Base-by-base conservation (phyloP, 2,888 invertebrate species). In the Eupsilia transversa region DNA sequence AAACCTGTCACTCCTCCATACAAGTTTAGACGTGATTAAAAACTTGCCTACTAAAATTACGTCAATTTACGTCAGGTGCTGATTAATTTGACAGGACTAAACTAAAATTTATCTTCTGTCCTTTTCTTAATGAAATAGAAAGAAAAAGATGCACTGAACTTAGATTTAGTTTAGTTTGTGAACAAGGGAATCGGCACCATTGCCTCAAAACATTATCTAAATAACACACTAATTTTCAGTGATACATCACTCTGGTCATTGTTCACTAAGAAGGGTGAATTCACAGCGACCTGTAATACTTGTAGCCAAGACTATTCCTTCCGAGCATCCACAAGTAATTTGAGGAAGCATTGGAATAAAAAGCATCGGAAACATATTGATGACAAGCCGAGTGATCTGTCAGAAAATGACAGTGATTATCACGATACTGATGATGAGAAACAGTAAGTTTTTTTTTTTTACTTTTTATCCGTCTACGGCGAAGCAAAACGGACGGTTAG, bases 241-340 rank as follows among this genome's bases (percentile, higher is more conserved):
- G 52, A 41, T 0, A 4, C 9, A 17, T 17, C 38, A 7, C 0
- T 82, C 0, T 90, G 90, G 86, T 20, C 59, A 0, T 30, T 74
- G 5, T 90, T 86, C 6, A 73, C 59, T 0, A 80, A 77, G 27
- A 78, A 82, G 9, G 66, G 27, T 0, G 17, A 41, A 0, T 57
- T 12, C 0, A 9, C 60, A 0, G 90, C 89, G 0, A 78, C 73
- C 0, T 89, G 89, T 30, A 86, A 82, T 0, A 0, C 46, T 0
- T 90, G 90, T 46, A 30, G 52, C 0, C 74, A 81, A 0, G 57
- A 80, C 0, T 83, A 81, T 5, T 87, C 86, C 0, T 90, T 71
- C 14, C 68, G 59, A 7, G 9, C 79, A 0, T 46, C 74, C 0
- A 14, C 70, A 0, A 70, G 68, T 10, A 88, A 87, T 33, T 49